phyloP scores from a whole-genome alignment of 2,113 vertebrate species.

The Podarcis raffonei region DNA sequence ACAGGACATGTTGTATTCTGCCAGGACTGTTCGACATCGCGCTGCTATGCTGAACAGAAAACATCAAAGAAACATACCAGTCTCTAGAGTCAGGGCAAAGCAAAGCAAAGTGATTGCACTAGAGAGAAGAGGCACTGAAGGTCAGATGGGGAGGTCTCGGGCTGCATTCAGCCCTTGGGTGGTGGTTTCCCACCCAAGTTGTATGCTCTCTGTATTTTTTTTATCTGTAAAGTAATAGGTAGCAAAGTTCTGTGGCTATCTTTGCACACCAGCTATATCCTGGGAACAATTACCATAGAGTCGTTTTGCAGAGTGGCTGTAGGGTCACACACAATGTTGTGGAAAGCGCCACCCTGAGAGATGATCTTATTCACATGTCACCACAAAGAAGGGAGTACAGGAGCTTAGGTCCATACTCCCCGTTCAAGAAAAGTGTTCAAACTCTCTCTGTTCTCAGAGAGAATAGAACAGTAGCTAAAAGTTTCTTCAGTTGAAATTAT shows the following conservation, averaged over 20 bases:
- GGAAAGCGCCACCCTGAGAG: not conserved
- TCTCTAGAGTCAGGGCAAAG: not conserved
- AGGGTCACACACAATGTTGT: not conserved
- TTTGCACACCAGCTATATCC: not conserved
- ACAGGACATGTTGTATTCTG: constrained; percentile 99
- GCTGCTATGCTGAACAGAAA: constrained; percentile 88
- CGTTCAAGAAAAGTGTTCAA: not conserved
- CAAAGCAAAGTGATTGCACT: not conserved
- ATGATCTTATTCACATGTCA: not conserved
- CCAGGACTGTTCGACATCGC: constrained; percentile 94
- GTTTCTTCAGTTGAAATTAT: not conserved
- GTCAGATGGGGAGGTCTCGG: no score
- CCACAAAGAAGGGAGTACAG: not conserved
- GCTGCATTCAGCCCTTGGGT: no score
- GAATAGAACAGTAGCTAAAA: not conserved
- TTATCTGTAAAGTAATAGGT: no score
- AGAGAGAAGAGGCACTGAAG: no score
- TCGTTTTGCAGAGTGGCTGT: not conserved
- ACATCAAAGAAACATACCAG: constrained; percentile 77
- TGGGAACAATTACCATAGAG: not conserved
- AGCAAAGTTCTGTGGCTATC: not conserved
- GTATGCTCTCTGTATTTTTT: no score
- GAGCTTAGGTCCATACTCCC: not conserved
- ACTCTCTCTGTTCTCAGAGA: not conserved
- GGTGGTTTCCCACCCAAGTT: no score